A percentile compares a stretch with the other conserved stretches of the same genome.
phyloP scores from a whole-genome alignment of 1,140 invertebrate genomes.

The Listronotus bonariensis region DNA sequence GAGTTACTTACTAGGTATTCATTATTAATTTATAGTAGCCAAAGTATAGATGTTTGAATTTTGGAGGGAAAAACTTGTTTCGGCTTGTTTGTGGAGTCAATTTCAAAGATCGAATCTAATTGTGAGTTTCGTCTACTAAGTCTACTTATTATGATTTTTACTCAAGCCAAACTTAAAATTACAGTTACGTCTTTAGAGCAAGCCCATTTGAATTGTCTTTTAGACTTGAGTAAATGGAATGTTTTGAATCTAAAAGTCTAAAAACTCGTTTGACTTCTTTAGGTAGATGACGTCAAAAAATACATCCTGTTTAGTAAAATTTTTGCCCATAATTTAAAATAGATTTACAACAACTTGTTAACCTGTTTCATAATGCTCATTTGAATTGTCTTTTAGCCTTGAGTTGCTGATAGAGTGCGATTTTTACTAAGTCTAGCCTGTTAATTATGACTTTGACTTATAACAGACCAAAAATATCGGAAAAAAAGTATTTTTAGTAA shows the following conservation, averaged over 20 bases:
- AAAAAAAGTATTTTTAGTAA: slow-evolving; percentile 19
- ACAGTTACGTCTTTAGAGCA: slow-evolving; percentile 10
- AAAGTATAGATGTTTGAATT: slow-evolving; percentile 14
- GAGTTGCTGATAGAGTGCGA: slow-evolving; percentile 75
- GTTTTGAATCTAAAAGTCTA: no score
- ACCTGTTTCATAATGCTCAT: slow-evolving; percentile 70
- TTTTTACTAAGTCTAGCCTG: slow-evolving; percentile 50
- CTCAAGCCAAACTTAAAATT: slow-evolving; percentile 40
- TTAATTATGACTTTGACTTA: slow-evolving; percentile 42
- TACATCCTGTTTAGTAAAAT: no score
- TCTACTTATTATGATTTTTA: slow-evolving; percentile 40
- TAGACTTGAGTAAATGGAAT: no score
- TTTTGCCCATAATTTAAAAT: no score
- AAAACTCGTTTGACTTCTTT: no score
- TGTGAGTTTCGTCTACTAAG: no score
- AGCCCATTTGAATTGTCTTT: background rate
- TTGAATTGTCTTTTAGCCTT: slow-evolving; percentile 69
- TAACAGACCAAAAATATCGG: slow-evolving; percentile 23
- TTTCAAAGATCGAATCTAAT: slow-evolving; percentile 1
- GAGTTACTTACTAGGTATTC: no score
- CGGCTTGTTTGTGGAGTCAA: slow-evolving; percentile 27
- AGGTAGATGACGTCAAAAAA: no score
- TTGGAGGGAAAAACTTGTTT: slow-evolving; percentile 31
- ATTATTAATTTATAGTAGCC: no score
- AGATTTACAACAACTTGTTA: no score